phyloP scores from a whole-genome alignment of 2,888 invertebrate species.

The Chrysolina oricalcia region DNA sequence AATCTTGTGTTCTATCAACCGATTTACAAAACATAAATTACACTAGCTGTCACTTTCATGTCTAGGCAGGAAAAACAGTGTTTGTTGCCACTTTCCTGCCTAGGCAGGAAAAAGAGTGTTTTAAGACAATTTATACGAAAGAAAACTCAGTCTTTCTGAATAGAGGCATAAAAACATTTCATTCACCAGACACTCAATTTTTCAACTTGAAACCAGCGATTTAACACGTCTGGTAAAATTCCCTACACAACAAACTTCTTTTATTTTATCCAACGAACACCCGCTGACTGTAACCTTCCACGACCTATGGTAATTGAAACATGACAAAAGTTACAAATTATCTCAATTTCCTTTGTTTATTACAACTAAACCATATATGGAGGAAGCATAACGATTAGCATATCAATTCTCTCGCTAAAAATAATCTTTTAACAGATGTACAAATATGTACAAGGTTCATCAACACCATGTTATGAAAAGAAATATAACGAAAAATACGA shows the following conservation, averaged over 20 bases:
- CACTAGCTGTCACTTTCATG: too few species aligned
- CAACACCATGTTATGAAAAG: not conserved
- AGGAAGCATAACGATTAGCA: constrained; percentile 19
- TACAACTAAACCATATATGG: constrained; percentile 10
- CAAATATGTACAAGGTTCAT: constrained; percentile 1
- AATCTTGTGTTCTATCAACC: too few species aligned
- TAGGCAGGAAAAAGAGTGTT: too few species aligned
- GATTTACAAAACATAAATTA: too few species aligned
- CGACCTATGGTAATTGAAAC: constrained; percentile 22
- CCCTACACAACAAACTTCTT: not conserved
- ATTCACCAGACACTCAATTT: too few species aligned
- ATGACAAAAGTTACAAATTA: constrained; percentile 20
- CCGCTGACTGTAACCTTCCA: not conserved
- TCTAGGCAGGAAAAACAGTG: too few species aligned
- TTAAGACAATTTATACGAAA: too few species aligned
- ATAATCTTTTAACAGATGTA: constrained; percentile 8
- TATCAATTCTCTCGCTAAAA: constrained; percentile 12
- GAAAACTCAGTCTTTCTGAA: too few species aligned
- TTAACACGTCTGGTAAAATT: not conserved
- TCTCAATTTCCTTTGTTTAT: constrained; percentile 23
- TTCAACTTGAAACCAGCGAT: too few species aligned
- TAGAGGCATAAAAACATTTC: too few species aligned
- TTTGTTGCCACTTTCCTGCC: too few species aligned
- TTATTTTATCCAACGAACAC: constrained; percentile 3
- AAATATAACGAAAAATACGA: not conserved